phyloP scores from a whole-genome alignment of 30 jellyfish, hydroid and myxozoan genomes.

The Clytia hemisphaerica region DNA sequence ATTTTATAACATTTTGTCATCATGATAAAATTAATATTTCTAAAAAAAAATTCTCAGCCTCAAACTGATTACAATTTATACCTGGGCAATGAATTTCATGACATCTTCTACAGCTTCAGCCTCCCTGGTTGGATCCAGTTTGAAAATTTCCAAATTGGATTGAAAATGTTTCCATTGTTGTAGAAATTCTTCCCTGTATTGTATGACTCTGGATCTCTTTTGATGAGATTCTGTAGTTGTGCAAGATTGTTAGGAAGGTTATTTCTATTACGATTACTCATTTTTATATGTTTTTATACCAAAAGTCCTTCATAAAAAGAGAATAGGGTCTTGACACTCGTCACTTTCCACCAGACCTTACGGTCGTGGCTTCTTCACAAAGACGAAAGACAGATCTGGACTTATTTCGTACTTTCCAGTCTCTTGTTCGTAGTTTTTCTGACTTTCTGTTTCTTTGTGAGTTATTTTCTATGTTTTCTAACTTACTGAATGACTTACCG shows the following conservation, averaged over 20 bases:
- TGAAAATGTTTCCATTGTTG: slow-evolving; percentile 96
- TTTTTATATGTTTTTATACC: no score
- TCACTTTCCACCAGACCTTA: no score
- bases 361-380: no score
- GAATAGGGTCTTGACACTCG: no score
- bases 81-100: slow-evolving; percentile 69
- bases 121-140: slow-evolving; percentile 57
- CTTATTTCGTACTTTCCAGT: no score
- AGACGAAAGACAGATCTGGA: no score
- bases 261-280: slow-evolving; percentile 73
- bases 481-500: no score
- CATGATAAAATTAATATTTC: neutral
- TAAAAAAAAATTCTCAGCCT: neutral
- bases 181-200: slow-evolving; percentile 81
- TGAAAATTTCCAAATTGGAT: slow-evolving; percentile 76
- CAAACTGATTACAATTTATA: neutral
- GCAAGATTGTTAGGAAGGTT: slow-evolving; percentile 84
- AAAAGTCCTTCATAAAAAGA: no score
- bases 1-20: no score
- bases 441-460: no score
- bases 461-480: no score
- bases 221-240: slow-evolving; percentile 84
- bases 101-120: slow-evolving; percentile 53
- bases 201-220: slow-evolving; percentile 77
- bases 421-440: no score